Percentiles rank a stretch among this genome's conserved stretches.
Conservation (phyloP, 1,140 invertebrate species). For the Prorops nasuta region DNA sequence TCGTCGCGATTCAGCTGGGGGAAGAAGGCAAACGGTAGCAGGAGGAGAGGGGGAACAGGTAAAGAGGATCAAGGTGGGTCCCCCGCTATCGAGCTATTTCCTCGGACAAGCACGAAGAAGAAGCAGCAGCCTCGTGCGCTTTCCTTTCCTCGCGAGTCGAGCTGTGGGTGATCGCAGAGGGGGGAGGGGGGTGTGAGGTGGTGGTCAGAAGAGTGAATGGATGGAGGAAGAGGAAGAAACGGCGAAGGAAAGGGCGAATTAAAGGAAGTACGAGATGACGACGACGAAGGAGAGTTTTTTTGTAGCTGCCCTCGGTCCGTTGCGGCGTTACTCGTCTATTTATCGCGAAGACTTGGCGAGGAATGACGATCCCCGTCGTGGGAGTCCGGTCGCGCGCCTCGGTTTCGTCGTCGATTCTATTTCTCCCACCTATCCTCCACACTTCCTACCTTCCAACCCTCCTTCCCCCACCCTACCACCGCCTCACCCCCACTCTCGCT, state of each 20-base stretch:
- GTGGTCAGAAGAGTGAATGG: too few species aligned
- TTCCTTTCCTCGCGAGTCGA: background rate
- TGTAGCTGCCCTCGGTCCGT: background rate
- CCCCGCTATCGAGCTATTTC: too few species aligned
- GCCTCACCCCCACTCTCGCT: background rate
- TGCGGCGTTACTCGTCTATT: too few species aligned
- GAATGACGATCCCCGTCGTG: slow-evolving; percentile 30
- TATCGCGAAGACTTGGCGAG: slow-evolving; percentile 24
- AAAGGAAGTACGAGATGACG: too few species aligned
- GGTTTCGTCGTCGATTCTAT: slow-evolving; percentile 9
- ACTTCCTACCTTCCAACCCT: background rate
- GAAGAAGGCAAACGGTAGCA: background rate
- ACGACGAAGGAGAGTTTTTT: background rate
- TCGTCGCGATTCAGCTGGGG: background rate
- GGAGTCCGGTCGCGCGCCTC: slow-evolving; percentile 12
- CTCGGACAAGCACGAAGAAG: too few species aligned
- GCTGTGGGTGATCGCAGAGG: background rate
- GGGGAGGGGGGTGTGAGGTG: too few species aligned
- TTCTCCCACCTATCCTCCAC: slow-evolving; percentile 11
- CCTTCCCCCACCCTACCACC: background rate
- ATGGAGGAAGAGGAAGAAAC: slow-evolving; percentile 1
- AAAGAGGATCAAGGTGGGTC: background rate
- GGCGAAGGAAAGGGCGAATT: too few species aligned
- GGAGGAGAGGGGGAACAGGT: background rate
- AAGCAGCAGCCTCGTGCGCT: background rate